Evolutionary conservation across 2,113 vertebrate genomes (phyloP), one percentile per base, ranked within the genome.

Genomic region (Okapia johnstoni): DNA sequence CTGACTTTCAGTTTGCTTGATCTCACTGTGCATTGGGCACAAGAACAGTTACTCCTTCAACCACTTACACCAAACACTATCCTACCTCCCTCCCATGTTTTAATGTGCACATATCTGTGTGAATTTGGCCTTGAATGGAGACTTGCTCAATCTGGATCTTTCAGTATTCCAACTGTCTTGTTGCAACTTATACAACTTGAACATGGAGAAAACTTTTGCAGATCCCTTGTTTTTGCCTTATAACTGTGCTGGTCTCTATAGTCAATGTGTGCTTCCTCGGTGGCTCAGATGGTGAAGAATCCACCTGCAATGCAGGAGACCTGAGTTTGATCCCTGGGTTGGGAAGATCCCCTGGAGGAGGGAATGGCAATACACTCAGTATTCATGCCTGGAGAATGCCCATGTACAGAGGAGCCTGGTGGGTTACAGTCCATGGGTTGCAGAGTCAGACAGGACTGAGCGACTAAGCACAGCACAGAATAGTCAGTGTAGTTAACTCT

Each of bases 21-120:
- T 26, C 43, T 76, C 40, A 76, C 40, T 43, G 40, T 43, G 36
- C 70, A 43, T 15, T 43, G 40, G 12, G 23, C 21, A 7, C 23
- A 76, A 43, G 40, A 43, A 76, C 40, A 76, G 23, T 43, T 76
- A 43, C 23, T 76, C 23, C 70, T 76, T 76, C 40, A 76, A 26
- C 0, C 3, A 26, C 23, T 43, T 26, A 43, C 70, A 43, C 40
- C 36, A 43, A 76, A 43, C 23, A 3, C 40, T 76, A 60, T 26
- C 14, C 1, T 19, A 6, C 30, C 48, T 36, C 17, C 4, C 1
- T 76, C 40, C 7, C 25, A 25, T 7, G 0, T 43, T 61, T 26
- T 48, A 66, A n/a, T 28, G 11, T 33, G 19, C 48, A 70, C 30
- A 9, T 58, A 19, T 26, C 13, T 61, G 19, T 50, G 7, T 58